Evolutionary conservation across 2,113 vertebrate genomes (phyloP).

Genomic region (Stigmatopora nigra): DNA sequence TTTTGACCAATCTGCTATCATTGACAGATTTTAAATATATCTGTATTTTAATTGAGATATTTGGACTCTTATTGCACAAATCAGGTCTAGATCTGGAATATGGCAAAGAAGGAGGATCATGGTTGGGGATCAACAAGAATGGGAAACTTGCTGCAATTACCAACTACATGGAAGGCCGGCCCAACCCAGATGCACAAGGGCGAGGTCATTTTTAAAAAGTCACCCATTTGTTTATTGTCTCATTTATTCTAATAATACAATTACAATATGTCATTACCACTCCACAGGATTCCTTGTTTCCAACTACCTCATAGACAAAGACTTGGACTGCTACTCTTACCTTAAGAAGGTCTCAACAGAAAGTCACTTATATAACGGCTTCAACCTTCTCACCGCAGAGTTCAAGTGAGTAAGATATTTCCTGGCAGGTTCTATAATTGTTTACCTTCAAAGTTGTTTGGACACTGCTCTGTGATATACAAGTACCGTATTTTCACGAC

Average conservation of each 20-base stretch:
- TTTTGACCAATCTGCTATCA: too few relatives aligned
- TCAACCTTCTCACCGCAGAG: constrained; percentile 92
- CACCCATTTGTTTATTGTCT: background rate
- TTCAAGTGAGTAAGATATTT: constrained; percentile 78
- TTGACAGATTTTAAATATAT: too few relatives aligned
- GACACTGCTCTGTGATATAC: too few relatives aligned
- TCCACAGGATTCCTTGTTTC: constrained; percentile 82
- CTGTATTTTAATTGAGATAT: background rate
- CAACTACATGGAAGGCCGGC: constrained; percentile 83
- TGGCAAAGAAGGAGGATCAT: constrained; percentile 90
- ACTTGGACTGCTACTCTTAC: constrained; percentile 85
- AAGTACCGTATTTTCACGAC: too few relatives aligned
- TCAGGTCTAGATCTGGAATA: constrained; percentile 89
- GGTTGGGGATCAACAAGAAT: constrained; percentile 87
- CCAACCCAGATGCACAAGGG: constrained; percentile 76
- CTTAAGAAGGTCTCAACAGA: constrained; percentile 86
- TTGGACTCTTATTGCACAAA: constrained; percentile 8
- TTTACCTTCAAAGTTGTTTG: background rate
- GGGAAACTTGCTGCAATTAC: constrained; percentile 89
- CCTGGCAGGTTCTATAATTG: background rate
- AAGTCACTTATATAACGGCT: constrained; percentile 90
- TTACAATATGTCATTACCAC: background rate
- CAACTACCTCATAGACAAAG: constrained; percentile 80
- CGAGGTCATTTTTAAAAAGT: constrained; percentile 74
- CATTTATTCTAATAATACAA: background rate